A percentile compares a stretch with the other conserved stretches of the same genome.
phyloP scores from a whole-genome alignment of 2,797 vertebrate species.

The Chaetophractus vellerosus region DNA sequence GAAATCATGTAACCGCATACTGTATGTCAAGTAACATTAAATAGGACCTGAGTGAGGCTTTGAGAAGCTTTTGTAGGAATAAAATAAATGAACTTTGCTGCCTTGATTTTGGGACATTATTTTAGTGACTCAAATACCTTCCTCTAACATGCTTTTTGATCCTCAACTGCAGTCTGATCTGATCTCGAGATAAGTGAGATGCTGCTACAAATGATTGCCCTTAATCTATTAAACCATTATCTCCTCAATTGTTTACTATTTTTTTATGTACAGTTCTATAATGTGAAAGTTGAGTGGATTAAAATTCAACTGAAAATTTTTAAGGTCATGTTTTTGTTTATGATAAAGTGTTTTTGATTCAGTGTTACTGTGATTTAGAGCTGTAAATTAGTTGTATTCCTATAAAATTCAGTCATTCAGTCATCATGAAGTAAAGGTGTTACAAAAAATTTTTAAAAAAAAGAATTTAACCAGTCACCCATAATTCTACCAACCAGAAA shows the following conservation, averaged over 20 bases:
- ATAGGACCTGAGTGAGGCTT: neutral
- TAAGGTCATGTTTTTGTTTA: slow-evolving; percentile 26
- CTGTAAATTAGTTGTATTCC: slow-evolving; percentile 13
- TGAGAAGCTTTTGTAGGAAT: neutral
- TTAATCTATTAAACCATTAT: neutral
- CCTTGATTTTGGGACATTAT: neutral
- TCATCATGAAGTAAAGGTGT: slow-evolving; percentile 77
- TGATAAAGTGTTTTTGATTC: slow-evolving; percentile 62
- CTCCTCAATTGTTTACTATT: neutral
- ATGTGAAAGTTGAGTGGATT: slow-evolving; percentile 46
- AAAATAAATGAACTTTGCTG: neutral
- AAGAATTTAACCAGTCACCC: neutral
- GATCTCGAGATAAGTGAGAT: neutral
- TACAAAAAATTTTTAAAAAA: neutral
- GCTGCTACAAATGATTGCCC: slow-evolving; percentile 2
- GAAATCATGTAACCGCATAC: neutral
- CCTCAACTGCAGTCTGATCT: neutral
- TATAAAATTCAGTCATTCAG: slow-evolving; percentile 9
- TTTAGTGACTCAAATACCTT: neutral
- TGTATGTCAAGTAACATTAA: neutral
- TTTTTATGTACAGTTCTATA: neutral
- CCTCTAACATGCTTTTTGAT: neutral
- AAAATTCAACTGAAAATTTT: slow-evolving; percentile 44
- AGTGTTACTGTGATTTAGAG: slow-evolving; percentile 40
- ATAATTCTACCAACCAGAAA: neutral